These are phyloP conservation scores for Sussaba pulchella DNA, from an alignment of 2,888 invertebrate species.

Conservation along the genomic window DNA sequence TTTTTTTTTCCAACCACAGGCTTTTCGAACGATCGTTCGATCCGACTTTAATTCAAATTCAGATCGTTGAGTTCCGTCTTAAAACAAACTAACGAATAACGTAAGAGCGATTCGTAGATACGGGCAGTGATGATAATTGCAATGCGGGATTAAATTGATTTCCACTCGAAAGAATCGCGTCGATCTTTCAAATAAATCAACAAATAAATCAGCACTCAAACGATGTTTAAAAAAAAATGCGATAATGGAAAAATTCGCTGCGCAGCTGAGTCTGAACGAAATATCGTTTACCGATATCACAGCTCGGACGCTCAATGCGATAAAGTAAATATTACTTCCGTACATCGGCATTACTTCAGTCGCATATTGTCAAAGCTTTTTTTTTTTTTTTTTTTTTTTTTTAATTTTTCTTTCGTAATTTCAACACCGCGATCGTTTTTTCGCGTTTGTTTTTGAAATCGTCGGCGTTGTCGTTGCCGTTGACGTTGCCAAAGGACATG, in stretches of 20 bases:
- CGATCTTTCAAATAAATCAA: slow-evolving; percentile 1
- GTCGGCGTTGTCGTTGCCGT: slow-evolving; percentile 39
- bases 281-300: too few species aligned
- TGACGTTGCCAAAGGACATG: slow-evolving; percentile 63
- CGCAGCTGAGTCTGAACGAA: slow-evolving; percentile 24
- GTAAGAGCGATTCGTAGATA: slow-evolving; percentile 58
- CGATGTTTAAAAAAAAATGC: slow-evolving; percentile 56
- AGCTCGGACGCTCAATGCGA: slow-evolving; percentile 27
- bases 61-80: slow-evolving; percentile 19
- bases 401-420: slow-evolving; percentile 3
- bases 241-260: slow-evolving; percentile 42
- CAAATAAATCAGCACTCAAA: slow-evolving; percentile 23
- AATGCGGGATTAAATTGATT: slow-evolving; percentile 34
- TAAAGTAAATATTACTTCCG: slow-evolving; percentile 24
- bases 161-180: background rate
- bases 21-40: slow-evolving; percentile 37
- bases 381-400: slow-evolving; percentile 26
- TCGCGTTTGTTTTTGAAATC: background rate
- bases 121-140: slow-evolving; percentile 63
- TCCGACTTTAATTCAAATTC: slow-evolving; percentile 17
- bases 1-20: background rate
- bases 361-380: slow-evolving; percentile 44
- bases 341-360: slow-evolving; percentile 1
- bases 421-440: slow-evolving; percentile 11
- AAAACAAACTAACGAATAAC: slow-evolving; percentile 42